Evolutionary conservation across 2,797 vertebrate genomes (phyloP).

Genomic region (Emys orbicularis): DNA sequence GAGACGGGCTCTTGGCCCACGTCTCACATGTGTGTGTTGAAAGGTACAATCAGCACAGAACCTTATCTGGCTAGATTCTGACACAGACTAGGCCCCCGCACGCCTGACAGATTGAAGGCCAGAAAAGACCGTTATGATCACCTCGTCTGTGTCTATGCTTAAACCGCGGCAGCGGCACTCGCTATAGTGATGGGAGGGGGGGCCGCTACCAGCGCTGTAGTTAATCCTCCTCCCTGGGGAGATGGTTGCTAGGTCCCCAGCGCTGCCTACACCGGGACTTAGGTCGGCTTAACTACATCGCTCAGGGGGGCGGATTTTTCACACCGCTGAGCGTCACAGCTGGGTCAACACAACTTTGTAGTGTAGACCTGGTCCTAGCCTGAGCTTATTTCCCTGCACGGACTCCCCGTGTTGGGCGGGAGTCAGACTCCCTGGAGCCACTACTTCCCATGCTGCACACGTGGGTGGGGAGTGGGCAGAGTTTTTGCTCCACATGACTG

Average conservation of each 20-base stretch:
- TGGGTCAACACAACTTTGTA: no score
- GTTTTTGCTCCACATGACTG: neutral
- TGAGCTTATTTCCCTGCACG: neutral
- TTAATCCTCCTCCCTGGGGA: no score
- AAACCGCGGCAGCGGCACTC: no score
- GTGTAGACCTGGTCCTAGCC: no score
- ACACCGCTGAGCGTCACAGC: no score
- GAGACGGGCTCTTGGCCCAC: neutral
- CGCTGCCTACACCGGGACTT: no score
- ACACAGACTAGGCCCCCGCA: neutral
- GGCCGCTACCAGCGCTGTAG: no score
- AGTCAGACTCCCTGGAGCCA: neutral
- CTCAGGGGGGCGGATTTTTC: no score
- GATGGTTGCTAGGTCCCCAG: no score
- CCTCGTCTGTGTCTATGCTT: neutral
- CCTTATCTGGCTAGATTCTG: neutral
- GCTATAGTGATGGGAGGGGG: no score
- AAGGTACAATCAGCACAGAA: neutral
- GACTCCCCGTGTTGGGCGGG: neutral
- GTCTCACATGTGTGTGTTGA: rapidly evolving
- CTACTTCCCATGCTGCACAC: neutral
- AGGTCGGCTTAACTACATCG: no score
- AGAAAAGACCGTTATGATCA: neutral
- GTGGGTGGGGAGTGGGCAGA: neutral
- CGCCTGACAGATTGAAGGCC: neutral